Conservation (phyloP, 1,140 invertebrate species). For the Drosophila sucinea region DNA sequence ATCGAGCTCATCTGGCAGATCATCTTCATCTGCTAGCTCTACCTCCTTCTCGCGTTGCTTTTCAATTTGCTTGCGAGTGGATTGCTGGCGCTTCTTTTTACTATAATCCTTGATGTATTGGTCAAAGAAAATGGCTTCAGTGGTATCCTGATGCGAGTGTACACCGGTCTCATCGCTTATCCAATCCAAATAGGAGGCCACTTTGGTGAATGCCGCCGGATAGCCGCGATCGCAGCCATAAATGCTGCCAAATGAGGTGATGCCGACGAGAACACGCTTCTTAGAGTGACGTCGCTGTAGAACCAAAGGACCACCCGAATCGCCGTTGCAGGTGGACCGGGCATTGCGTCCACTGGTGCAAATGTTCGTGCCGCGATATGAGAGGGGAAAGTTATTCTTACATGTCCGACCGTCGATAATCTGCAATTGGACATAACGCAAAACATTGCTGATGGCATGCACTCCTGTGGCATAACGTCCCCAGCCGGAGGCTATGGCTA, state of each 20-base stretch:
- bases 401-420: conserved; percentile 85
- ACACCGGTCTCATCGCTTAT: conserved; percentile 83
- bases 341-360: conserved; percentile 83
- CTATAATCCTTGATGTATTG: conserved; percentile 62
- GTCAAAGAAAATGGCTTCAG: conserved; percentile 71
- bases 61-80: conserved; percentile 37
- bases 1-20: conserved; percentile 64
- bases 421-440: conserved; percentile 84
- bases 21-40: conserved; percentile 47
- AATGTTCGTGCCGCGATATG: conserved; percentile 83
- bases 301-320: conserved; percentile 84
- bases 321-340: conserved; percentile 83
- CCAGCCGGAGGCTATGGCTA: conserved; percentile 84
- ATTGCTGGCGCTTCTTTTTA: conserved; percentile 31
- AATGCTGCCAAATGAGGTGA: conserved; percentile 85
- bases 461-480: conserved; percentile 83
- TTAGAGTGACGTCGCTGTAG: conserved; percentile 69
- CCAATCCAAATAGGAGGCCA: conserved; percentile 85
- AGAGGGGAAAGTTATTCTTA: conserved; percentile 85
- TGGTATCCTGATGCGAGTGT: conserved; percentile 62
- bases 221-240: conserved; percentile 84
- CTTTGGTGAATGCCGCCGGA: conserved; percentile 85
- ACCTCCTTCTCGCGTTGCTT: conserved; percentile 17
- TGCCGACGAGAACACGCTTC: conserved; percentile 83
- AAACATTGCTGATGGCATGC: conserved; percentile 76